A percentile compares a stretch with the other conserved stretches of the same genome.
phyloP scores from a whole-genome alignment of 2,797 vertebrate genomes.

The Steatocranus sp. region DNA sequence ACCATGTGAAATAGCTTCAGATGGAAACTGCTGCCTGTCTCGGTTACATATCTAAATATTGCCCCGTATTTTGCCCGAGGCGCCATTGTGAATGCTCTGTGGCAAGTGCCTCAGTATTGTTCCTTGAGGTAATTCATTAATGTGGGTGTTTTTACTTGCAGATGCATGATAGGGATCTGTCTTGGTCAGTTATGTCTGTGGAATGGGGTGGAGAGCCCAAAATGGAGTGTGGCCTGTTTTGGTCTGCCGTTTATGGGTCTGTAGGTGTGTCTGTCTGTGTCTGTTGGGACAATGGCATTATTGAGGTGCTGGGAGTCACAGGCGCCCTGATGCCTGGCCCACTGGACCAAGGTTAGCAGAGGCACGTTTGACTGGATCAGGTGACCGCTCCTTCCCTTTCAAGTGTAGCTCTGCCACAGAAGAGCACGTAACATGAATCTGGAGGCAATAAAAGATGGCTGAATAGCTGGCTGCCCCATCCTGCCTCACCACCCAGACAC shows the following conservation, averaged over 20 bases:
- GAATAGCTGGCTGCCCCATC: slow-evolving; percentile 52
- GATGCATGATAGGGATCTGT: slow-evolving; percentile 54
- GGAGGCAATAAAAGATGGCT: slow-evolving; percentile 72
- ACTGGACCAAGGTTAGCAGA: slow-evolving; percentile 61
- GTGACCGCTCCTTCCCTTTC: slow-evolving; percentile 68
- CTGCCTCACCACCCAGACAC: slow-evolving; percentile 26
- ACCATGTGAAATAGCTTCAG: slow-evolving; percentile 19
- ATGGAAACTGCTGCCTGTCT: slow-evolving; percentile 28
- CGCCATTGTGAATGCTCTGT: not conserved
- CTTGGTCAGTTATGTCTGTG: slow-evolving; percentile 49
- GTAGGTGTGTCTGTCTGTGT: slow-evolving; percentile 49
- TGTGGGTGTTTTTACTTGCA: slow-evolving; percentile 37
- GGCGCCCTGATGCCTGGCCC: slow-evolving; percentile 71
- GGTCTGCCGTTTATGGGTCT: slow-evolving; percentile 31
- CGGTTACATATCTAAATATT: slow-evolving; percentile 11
- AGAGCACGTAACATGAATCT: slow-evolving; percentile 74
- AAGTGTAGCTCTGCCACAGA: slow-evolving; percentile 59
- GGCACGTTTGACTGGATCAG: slow-evolving; percentile 70
- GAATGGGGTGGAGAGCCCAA: slow-evolving; percentile 47
- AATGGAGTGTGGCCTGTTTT: slow-evolving; percentile 39
- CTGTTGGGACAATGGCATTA: slow-evolving; percentile 74
- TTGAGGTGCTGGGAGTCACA: slow-evolving; percentile 72
- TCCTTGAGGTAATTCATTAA: slow-evolving; percentile 19
- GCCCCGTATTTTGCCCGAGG: not conserved
- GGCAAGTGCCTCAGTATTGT: slow-evolving; percentile 10